Percentiles rank a stretch among this genome's conserved stretches.
These are phyloP conservation scores for Fulmarus glacialis DNA, from an alignment of 2,113 vertebrate genomes.

Conservation along the genomic window DNA sequence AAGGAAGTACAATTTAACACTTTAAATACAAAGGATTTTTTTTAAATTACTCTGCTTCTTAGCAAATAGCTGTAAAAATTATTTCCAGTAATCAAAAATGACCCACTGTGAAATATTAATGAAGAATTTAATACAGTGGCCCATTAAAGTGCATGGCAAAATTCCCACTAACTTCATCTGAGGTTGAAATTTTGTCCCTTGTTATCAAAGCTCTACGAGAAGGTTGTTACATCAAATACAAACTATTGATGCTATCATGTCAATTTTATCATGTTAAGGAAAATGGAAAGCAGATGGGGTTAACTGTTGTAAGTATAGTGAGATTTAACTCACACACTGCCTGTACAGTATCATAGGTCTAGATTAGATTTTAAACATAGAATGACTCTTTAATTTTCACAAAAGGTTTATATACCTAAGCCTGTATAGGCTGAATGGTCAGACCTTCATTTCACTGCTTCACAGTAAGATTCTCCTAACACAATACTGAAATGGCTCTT, in stretches of 20 bases:
- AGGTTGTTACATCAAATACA: background rate
- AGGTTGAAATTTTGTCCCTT: background rate
- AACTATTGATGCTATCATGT: background rate
- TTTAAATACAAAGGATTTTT: background rate
- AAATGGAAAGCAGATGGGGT: background rate
- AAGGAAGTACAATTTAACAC: background rate
- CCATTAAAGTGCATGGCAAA: background rate
- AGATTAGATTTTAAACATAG: background rate
- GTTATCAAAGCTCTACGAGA: background rate
- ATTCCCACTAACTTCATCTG: background rate
- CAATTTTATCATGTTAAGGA: background rate
- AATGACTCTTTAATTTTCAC: background rate
- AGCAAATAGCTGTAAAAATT: background rate
- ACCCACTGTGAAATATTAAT: background rate
- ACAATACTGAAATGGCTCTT: background rate
- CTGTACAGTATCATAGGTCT: background rate
- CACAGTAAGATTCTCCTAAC: background rate
- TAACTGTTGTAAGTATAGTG: background rate
- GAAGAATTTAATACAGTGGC: background rate
- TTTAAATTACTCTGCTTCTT: background rate
- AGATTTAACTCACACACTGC: background rate
- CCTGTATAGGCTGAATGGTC: background rate
- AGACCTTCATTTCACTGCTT: background rate
- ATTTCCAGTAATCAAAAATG: background rate
- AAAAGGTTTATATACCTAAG: background rate